phyloP scores from a whole-genome alignment of 2,888 invertebrate genomes.

The Chymomyza amoena region DNA sequence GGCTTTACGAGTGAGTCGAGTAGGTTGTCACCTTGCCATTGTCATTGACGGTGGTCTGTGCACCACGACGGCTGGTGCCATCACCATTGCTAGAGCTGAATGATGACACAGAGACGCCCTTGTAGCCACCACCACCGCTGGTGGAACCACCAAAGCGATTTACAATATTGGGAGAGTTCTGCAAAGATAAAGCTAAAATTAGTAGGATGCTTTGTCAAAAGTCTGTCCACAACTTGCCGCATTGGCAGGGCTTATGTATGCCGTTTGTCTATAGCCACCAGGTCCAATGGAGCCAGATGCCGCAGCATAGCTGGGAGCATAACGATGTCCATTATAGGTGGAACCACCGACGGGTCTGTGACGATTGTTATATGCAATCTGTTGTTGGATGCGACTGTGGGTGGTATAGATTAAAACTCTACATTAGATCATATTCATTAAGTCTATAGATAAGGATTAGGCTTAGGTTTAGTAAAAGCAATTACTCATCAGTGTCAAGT shows the following conservation, averaged over 20 bases:
- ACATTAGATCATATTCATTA: background rate
- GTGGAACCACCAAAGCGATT: constrained; percentile 58
- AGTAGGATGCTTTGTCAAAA: background rate
- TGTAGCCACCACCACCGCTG: constrained; percentile 71
- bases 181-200: background rate
- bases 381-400: constrained; percentile 69
- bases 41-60: constrained; percentile 85
- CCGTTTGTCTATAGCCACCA: constrained; percentile 81
- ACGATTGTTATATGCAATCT: constrained; percentile 62
- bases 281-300: constrained; percentile 81
- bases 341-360: constrained; percentile 35
- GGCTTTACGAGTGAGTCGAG: constrained; percentile 70
- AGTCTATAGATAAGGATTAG: constrained; percentile 10
- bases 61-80: constrained; percentile 80
- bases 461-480: constrained; percentile 12
- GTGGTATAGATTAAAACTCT: background rate
- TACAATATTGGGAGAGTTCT: constrained; percentile 73
- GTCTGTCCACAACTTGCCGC: constrained; percentile 79
- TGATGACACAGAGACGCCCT: constrained; percentile 83
- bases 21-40: constrained; percentile 86
- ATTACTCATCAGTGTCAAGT: constrained; percentile 72
- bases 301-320: constrained; percentile 79
- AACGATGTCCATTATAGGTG: constrained; percentile 54
- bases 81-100: constrained; percentile 83
- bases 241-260: constrained; percentile 82